Evolutionary conservation across 1,140 invertebrate species (phyloP).

Genomic region (Spodoptera frugiperda): DNA sequence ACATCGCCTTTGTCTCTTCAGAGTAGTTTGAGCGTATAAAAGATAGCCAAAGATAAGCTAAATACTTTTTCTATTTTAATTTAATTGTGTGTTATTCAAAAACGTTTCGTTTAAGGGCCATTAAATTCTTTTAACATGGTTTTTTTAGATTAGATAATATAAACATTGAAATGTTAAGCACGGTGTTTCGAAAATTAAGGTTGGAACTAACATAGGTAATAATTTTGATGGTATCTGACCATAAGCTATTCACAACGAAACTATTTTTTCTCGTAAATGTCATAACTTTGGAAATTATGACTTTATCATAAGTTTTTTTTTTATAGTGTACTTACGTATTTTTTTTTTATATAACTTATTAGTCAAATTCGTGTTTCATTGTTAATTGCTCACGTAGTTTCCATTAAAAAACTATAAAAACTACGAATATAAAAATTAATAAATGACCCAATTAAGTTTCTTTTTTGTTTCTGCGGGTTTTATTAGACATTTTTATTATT

Average conservation of each 20-base stretch:
- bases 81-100: slow-evolving; percentile 37
- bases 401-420: slow-evolving; percentile 33
- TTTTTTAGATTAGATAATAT: slow-evolving; percentile 20
- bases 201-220: not conserved
- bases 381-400: slow-evolving; percentile 9
- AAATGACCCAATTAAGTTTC: slow-evolving; percentile 13
- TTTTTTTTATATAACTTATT: not conserved
- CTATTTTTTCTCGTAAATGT: slow-evolving; percentile 29
- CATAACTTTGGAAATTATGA: slow-evolving; percentile 33
- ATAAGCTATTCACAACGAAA: not conserved
- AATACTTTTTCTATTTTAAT: slow-evolving; percentile 1
- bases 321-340: too few relatives aligned
- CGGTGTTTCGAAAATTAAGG: slow-evolving; percentile 7
- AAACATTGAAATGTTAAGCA: slow-evolving; percentile 1
- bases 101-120: slow-evolving; percentile 9
- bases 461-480: slow-evolving; percentile 11
- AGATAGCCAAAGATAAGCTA: slow-evolving; percentile 3
- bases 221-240: slow-evolving; percentile 2
- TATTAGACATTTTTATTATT: slow-evolving; percentile 7
- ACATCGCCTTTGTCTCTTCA: not conserved
- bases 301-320: not conserved
- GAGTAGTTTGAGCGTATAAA: not conserved
- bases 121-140: slow-evolving; percentile 24
- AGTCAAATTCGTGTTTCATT: slow-evolving; percentile 14
- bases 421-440: slow-evolving; percentile 28